Percentiles rank a stretch among this genome's conserved stretches.
Evolutionary conservation across 2,113 vertebrate genomes (phyloP).

Genomic region (Gila orcuttii): DNA sequence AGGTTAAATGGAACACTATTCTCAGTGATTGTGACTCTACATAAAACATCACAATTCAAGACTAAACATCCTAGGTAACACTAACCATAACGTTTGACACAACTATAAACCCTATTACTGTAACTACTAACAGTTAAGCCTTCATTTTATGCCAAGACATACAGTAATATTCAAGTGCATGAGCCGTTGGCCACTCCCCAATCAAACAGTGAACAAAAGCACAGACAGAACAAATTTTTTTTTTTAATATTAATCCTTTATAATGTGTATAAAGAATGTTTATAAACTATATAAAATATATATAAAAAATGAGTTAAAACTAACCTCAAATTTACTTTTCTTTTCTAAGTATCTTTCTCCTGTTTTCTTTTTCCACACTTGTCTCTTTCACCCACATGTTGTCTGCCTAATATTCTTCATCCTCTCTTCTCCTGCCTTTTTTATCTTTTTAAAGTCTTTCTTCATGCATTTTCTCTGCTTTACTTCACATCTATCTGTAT

Average conservation of each 20-base stretch:
- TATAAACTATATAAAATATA: no score
- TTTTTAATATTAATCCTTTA: no score
- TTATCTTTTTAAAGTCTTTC: not conserved
- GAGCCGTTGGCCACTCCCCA: no score
- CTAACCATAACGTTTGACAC: not conserved
- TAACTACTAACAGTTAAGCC: not conserved
- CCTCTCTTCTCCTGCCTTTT: not conserved
- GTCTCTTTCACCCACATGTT: not conserved
- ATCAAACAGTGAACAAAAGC: not conserved
- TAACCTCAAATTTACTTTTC: not conserved
- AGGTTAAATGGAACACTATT: not conserved
- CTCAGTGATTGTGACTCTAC: not conserved
- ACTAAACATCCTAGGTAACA: not conserved
- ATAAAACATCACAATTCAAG: not conserved
- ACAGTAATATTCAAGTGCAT: not conserved
- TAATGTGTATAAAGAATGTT: no score
- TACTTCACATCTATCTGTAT: not conserved
- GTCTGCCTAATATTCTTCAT: not conserved
- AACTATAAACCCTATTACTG: not conserved
- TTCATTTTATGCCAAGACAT: not conserved
- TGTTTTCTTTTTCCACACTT: not conserved
- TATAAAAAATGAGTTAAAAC: not conserved
- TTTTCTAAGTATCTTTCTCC: not conserved
- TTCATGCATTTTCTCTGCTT: constrained; percentile 1
- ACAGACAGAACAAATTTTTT: no score